A percentile compares a stretch with the other conserved stretches of the same genome.
phyloP scores from a whole-genome alignment of 2,888 invertebrate genomes.

The Trachelus tabidus region DNA sequence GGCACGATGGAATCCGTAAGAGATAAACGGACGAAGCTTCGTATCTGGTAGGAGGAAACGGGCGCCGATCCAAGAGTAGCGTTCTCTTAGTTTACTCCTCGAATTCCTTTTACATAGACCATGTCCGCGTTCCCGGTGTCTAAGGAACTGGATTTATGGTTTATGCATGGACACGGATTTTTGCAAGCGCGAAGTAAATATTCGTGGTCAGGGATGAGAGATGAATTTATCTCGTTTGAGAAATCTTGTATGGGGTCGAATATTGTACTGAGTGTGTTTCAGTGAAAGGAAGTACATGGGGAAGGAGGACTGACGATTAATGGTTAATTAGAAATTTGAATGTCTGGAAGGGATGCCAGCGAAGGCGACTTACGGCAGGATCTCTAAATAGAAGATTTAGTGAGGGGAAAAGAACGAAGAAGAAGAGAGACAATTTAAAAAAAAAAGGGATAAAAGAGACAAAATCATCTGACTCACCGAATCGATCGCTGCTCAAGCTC shows the following conservation, averaged over 20 bases:
- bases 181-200: not conserved
- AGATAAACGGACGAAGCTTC: not conserved
- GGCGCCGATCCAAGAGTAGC: not conserved
- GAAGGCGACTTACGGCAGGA: not conserved
- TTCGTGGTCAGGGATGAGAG: not conserved
- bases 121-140: not conserved
- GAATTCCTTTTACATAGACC: too few species aligned
- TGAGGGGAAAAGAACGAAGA: not conserved
- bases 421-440: not conserved
- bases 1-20: not conserved
- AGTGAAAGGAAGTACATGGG: not conserved
- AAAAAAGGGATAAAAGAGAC: not conserved
- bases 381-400: not conserved
- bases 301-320: not conserved
- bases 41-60: not conserved
- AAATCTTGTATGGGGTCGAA: not conserved
- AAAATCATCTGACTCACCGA: not conserved
- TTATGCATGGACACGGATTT: not conserved
- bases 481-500: not conserved
- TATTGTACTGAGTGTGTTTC: not conserved
- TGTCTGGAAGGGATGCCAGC: not conserved
- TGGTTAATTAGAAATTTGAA: not conserved
- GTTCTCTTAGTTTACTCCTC: too few species aligned
- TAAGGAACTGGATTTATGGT: not conserved
- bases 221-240: not conserved